Base-by-base conservation (phyloP, 2,888 invertebrate genomes). In the Apotomis betuletana region DNA sequence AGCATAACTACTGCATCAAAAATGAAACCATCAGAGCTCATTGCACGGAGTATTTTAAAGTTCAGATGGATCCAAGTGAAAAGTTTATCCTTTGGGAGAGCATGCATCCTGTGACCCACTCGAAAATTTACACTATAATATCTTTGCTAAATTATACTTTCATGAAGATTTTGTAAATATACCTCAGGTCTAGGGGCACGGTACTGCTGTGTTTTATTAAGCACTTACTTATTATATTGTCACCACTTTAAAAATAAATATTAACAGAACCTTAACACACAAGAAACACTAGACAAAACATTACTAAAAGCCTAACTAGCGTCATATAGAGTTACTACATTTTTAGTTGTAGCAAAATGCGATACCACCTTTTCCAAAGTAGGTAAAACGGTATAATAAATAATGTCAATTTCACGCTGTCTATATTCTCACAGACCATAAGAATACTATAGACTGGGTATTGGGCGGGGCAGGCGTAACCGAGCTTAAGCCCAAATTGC, bases 41-140 rank as follows among this genome's bases (percentile, higher is more conserved):
- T 36, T 52, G 52, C 54, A 15, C 54, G 54, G 54, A 64, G 10
- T 55, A 55, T 55, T 65, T 44, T 12, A 55, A 55, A 65, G 12
- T 65, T 65, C 44, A 27, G 44, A 46, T 65, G 44, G 64, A 65
- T 54, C 46, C 55, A 55, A 65, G 64, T 54, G 55, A 55, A 65
- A 55, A 65, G 44, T 55, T 64, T 64, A 27, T 3, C 44, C 46
- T 15, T 3, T 46, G 12, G 10, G 10, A 55, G 44, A 44, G 15
- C 55, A 8, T 65, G 64, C 46, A 65, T 8, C 27, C 41, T 9
- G 3, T 15, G 12, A 15, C 15, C 15, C 41, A 44, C 10, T 54
- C 52, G 27, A 63, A 38, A 52, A 41, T 52, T 52, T 27, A 57
- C n/a, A 13, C 52, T 10, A 46, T 63, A 3, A 38, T 38, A 52